Conservation (phyloP, 64 coral and sea anemone genomes). For the Platygyra sinensis region DNA sequence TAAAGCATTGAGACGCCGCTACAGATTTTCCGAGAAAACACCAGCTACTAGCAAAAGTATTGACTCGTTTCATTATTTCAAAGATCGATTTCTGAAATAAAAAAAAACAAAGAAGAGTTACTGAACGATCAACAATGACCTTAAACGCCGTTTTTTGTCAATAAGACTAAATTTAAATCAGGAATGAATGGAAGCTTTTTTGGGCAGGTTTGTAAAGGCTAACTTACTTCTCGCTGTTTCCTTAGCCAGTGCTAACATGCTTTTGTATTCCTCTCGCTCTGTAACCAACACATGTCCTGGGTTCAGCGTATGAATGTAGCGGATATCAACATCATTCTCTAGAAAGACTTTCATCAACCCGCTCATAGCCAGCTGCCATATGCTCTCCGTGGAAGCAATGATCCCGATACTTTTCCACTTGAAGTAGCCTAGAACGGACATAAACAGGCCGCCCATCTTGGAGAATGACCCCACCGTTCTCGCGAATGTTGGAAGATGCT, state of each 20-base stretch:
- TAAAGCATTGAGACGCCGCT: too few relatives aligned
- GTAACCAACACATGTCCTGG: slow-evolving; percentile 82
- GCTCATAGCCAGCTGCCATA: slow-evolving; percentile 83
- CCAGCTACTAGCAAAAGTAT: too few relatives aligned
- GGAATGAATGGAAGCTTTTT: neutral
- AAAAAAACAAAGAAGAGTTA: too few relatives aligned
- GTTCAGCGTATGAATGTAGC: slow-evolving; percentile 82
- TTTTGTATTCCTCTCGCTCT: slow-evolving; percentile 82
- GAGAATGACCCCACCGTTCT: slow-evolving; percentile 84
- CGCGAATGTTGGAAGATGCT: slow-evolving; percentile 80
- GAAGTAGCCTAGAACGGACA: slow-evolving; percentile 84
- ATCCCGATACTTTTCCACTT: slow-evolving; percentile 87
- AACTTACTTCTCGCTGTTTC: slow-evolving; percentile 83
- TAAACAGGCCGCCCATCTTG: slow-evolving; percentile 78
- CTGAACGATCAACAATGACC: too few relatives aligned
- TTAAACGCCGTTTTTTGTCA: too few relatives aligned
- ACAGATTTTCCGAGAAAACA: too few relatives aligned
- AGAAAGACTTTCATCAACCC: slow-evolving; percentile 80
- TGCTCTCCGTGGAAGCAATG: slow-evolving; percentile 86
- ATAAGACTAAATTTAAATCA: too few relatives aligned
- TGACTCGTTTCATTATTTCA: too few relatives aligned
- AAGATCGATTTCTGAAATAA: too few relatives aligned
- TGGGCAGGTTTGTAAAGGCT: neutral
- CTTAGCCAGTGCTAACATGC: slow-evolving; percentile 66
- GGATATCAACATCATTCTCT: slow-evolving; percentile 73